A percentile compares a stretch with the other conserved stretches of the same genome.
These are phyloP conservation scores for Noturus placidus DNA, from an alignment of 2,113 vertebrate species.

Conservation along the genomic window DNA sequence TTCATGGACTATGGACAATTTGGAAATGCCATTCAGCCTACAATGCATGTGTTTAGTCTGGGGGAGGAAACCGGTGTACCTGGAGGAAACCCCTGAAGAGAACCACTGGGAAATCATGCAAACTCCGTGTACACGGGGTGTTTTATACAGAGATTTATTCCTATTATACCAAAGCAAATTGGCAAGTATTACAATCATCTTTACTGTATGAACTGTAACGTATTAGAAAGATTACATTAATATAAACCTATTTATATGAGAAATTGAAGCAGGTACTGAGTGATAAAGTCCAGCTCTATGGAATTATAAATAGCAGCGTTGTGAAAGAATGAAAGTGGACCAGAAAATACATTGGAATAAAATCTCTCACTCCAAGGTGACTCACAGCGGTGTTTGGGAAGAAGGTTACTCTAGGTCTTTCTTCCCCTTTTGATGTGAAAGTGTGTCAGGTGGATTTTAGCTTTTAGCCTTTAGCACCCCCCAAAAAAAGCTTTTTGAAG, in stretches of 20 bases:
- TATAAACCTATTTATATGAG: background rate
- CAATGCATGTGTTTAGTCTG: too few relatives aligned
- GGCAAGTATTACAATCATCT: background rate
- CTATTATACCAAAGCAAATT: background rate
- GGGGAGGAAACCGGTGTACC: too few relatives aligned
- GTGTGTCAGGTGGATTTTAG: slow-evolving; percentile 26
- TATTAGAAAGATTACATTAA: background rate
- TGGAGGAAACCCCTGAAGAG: too few relatives aligned
- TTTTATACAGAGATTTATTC: background rate
- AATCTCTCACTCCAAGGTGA: slow-evolving; percentile 5
- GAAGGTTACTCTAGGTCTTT: background rate
- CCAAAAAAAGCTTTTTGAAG: slow-evolving; percentile 26
- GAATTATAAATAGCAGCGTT: background rate
- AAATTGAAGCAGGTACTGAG: background rate
- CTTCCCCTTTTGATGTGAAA: slow-evolving; percentile 16
- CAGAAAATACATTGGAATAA: background rate
- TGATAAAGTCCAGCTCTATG: background rate
- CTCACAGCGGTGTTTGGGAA: background rate
- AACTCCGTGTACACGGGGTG: too few relatives aligned
- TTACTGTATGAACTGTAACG: background rate
- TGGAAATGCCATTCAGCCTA: too few relatives aligned
- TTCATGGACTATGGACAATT: too few relatives aligned
- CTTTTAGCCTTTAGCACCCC: background rate
- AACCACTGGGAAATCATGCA: too few relatives aligned
- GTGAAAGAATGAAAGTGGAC: background rate